Conservation (phyloP, 2,888 invertebrate species). For the Lithosia quadra region DNA sequence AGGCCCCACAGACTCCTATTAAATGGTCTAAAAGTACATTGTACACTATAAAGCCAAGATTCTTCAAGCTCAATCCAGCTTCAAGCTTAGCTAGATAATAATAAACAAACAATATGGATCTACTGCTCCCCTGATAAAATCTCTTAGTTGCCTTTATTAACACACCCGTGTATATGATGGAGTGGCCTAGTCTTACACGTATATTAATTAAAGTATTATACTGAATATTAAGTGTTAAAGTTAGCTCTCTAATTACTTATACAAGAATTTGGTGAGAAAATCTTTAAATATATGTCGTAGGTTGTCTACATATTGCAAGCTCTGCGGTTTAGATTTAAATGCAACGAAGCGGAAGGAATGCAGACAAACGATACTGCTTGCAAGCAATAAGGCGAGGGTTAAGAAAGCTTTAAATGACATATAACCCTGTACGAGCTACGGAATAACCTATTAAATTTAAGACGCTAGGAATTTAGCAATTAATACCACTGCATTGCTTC, state of each 20-base stretch:
- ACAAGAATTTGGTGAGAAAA: slow-evolving; percentile 29
- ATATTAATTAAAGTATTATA: not conserved
- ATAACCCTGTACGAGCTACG: slow-evolving; percentile 49
- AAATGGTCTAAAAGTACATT: not conserved
- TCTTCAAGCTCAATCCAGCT: too few relatives aligned
- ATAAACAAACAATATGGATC: not conserved
- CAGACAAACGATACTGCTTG: slow-evolving; percentile 61
- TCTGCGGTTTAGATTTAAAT: slow-evolving; percentile 55
- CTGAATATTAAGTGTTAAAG: not conserved
- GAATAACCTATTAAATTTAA: slow-evolving; percentile 56
- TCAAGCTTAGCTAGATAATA: not conserved
- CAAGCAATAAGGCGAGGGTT: slow-evolving; percentile 48
- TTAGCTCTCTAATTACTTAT: not conserved
- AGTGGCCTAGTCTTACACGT: not conserved
- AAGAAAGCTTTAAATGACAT: slow-evolving; percentile 53
- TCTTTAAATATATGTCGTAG: slow-evolving; percentile 46
- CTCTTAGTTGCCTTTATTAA: not conserved
- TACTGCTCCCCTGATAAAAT: not conserved
- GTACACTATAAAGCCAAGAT: not conserved
- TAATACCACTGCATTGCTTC: slow-evolving; percentile 40
- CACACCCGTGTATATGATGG: not conserved
- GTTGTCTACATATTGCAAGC: slow-evolving; percentile 46
- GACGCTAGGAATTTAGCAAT: slow-evolving; percentile 43
- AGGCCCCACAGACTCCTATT: too few relatives aligned
- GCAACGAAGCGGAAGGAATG: slow-evolving; percentile 58